Percentiles rank a stretch among this genome's conserved stretches.
phyloP scores from a whole-genome alignment of 1,140 invertebrate species.

The Procambarus virginalis region DNA sequence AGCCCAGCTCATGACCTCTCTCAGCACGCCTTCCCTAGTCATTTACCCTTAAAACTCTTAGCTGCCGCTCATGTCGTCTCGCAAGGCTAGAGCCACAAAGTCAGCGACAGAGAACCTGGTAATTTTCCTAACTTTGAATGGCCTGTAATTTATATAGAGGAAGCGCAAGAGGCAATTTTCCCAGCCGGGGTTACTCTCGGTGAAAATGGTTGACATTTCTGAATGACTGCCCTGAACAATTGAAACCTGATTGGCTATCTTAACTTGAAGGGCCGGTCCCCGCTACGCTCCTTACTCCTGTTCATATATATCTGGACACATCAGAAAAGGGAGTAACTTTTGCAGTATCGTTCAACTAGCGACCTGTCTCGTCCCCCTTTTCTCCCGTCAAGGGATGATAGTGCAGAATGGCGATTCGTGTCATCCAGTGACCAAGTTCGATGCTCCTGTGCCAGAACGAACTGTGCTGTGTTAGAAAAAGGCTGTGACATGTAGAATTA shows the following conservation, averaged over 20 bases:
- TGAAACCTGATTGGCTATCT: background rate
- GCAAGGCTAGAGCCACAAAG: background rate
- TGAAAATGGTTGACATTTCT: slow-evolving; percentile 5
- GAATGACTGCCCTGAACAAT: slow-evolving; percentile 3
- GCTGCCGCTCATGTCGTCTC: background rate
- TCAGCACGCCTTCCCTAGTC: too few species aligned
- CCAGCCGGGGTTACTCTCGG: background rate
- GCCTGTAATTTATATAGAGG: slow-evolving; percentile 1
- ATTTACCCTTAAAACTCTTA: background rate
- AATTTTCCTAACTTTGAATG: background rate
- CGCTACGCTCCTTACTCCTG: background rate
- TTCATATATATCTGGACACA: too few species aligned
- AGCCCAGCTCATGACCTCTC: too few species aligned
- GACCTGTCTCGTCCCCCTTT: too few species aligned
- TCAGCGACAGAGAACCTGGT: background rate
- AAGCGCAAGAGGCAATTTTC: background rate
- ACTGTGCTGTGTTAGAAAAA: too few species aligned
- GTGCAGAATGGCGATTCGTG: too few species aligned
- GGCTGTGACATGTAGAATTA: too few species aligned
- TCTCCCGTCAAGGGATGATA: too few species aligned
- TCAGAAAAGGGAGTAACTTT: too few species aligned
- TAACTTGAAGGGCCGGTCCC: background rate
- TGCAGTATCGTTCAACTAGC: too few species aligned
- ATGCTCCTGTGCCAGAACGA: too few species aligned
- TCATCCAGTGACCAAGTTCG: too few species aligned